A percentile compares a stretch with the other conserved stretches of the same genome.
Evolutionary conservation across 2,797 vertebrate genomes (phyloP).

Genomic region (Ibycter americanus): DNA sequence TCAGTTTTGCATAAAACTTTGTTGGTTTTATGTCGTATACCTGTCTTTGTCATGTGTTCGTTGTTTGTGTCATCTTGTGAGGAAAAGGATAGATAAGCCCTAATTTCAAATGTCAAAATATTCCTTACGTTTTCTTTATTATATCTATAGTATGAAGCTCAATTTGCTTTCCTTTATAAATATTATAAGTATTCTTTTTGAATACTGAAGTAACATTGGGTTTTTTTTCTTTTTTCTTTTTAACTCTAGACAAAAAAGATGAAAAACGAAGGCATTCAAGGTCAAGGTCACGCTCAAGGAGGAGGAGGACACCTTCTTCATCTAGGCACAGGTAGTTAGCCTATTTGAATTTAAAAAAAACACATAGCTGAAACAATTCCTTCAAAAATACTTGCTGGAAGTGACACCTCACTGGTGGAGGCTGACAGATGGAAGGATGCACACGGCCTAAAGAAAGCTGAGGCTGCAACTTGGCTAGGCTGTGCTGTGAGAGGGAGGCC

Average conservation of each 20-base stretch:
- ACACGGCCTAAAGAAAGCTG: not conserved
- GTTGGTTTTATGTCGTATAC: not conserved
- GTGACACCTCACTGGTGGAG: rapidly evolving
- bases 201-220: not conserved
- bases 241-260: conserved; percentile 91
- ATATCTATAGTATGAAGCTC: not conserved
- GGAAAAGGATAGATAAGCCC: not conserved
- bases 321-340: conserved; percentile 89
- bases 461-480: not conserved
- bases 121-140: not conserved
- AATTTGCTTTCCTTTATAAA: not conserved
- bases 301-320: conserved; percentile 91
- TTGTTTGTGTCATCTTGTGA: not conserved
- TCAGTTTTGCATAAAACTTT: not conserved
- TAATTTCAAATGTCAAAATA: not conserved
- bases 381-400: not conserved
- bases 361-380: not conserved
- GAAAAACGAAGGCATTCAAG: conserved; percentile 95
- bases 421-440: not conserved
- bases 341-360: not conserved
- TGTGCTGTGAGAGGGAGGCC: not conserved
- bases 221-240: not conserved
- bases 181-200: too few species aligned
- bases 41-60: rapidly evolving
- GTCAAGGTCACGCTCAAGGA: conserved; percentile 89